Evolutionary conservation across 2,113 vertebrate genomes (phyloP).

Genomic region (Hypomesus transpacificus): DNA sequence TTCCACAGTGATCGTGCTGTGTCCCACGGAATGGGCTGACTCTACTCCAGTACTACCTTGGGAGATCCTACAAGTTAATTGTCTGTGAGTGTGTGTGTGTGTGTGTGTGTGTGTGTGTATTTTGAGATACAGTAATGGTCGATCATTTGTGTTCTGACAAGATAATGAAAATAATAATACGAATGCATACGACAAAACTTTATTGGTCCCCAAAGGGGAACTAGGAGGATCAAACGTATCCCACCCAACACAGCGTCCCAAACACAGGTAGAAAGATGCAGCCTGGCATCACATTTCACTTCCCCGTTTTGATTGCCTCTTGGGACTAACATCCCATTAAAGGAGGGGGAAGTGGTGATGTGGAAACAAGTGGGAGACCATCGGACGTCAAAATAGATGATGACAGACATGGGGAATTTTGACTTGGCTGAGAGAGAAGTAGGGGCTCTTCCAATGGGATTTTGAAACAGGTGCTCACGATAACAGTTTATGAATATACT

Average conservation of each 20-base stretch:
- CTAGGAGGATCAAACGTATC: background rate
- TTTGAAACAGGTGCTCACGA: too few species aligned
- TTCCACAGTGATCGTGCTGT: slow-evolving; percentile 52
- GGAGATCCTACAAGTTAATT: slow-evolving; percentile 47
- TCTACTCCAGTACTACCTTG: slow-evolving; percentile 54
- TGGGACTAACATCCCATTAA: slow-evolving; percentile 16
- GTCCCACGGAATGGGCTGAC: slow-evolving; percentile 55
- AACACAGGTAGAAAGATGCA: background rate
- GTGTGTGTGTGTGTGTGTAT: slow-evolving; percentile 17
- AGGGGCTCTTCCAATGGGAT: too few species aligned
- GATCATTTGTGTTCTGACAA: background rate
- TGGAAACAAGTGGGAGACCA: too few species aligned
- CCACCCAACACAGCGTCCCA: background rate
- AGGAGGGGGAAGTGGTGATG: slow-evolving; percentile 1
- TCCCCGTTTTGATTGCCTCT: slow-evolving; percentile 18
- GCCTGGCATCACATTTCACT: too few species aligned
- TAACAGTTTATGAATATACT: too few species aligned
- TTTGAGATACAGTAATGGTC: slow-evolving; percentile 1
- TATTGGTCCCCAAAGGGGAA: slow-evolving; percentile 56
- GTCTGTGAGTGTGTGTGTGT: slow-evolving; percentile 54
- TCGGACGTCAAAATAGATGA: too few species aligned
- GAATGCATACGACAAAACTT: slow-evolving; percentile 36
- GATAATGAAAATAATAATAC: too few species aligned
- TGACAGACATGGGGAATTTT: too few species aligned
- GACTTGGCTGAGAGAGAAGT: too few species aligned